Evolutionary conservation across 2,888 invertebrate species (phyloP), one percentile per base, ranked within the genome.

Genomic region (Drosophila kokeensis): DNA sequence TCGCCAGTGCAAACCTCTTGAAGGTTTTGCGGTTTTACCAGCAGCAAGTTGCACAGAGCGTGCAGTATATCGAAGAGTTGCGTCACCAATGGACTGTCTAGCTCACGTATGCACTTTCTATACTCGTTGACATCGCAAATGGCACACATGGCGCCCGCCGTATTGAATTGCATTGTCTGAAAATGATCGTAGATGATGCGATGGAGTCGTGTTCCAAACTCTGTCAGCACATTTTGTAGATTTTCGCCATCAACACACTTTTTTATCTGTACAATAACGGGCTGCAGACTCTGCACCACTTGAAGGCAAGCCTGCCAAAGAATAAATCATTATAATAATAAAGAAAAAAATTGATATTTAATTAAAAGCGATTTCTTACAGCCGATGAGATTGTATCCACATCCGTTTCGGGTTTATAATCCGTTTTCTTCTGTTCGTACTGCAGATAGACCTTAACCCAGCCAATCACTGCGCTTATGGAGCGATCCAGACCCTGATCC

Each of bases 71-170:
- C 98, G 94, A 99, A 99, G n/a, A 99, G 94, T 69, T 96, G 96
- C 52, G 95, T 96, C 45, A 99, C 96, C 59, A 98, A 94, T 4
- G 96, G 94, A 11, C 98, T 96, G 63, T 96, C 94, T 66, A 96
- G 94, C 55, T 96, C 95, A 0, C 94, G 90, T n/a, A 96, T 96
- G 91, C 97, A 97, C 83, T 97, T 97, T 27, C 99, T 95, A 93
- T 99, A 99, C 93, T 99, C 99, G 90, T 99, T 99, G 82, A 99
- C 97, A 94, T 99, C 99, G 93, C 99, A 99, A 84, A 99, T 98
- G 3, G 98, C 98, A 92, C 98, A 96, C 97, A 99, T 98, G 0
- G 99, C 99, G 64, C 99, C 99, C 53, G 98, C 96, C 7, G 98
- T 97, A 93, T 97, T 98, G 91, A 98, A 99, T 92, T 98, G 97